phyloP scores from a whole-genome alignment of 2,797 vertebrate species.

The Protonibea diacanthus region DNA sequence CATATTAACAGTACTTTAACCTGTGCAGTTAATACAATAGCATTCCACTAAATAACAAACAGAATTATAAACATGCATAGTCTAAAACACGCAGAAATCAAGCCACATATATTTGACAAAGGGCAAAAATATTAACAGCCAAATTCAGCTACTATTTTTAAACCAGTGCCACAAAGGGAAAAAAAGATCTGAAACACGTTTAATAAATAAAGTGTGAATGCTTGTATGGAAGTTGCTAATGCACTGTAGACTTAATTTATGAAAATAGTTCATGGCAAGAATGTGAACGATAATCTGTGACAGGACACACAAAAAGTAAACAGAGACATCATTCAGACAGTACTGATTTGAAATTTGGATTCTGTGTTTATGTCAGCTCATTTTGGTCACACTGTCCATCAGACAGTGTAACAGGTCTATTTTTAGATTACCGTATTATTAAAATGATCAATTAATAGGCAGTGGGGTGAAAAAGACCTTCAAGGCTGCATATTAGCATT shows the following conservation, averaged over 20 bases:
- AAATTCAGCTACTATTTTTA: constrained; percentile 49
- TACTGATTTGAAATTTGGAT: constrained; percentile 10
- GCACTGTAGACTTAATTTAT: constrained; percentile 10
- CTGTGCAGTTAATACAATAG: constrained; percentile 51
- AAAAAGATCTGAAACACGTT: constrained; percentile 18
- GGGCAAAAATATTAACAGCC: constrained; percentile 61
- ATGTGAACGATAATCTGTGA: constrained; percentile 16
- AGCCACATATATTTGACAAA: constrained; percentile 51
- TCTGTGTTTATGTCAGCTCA: not conserved
- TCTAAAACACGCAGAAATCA: constrained; percentile 55
- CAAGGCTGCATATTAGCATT: constrained; percentile 46
- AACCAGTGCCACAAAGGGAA: constrained; percentile 49
- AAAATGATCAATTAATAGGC: constrained; percentile 14
- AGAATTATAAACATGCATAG: constrained; percentile 72
- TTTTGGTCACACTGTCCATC: constrained; percentile 8
- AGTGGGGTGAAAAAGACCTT: constrained; percentile 14
- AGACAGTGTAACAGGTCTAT: constrained; percentile 40
- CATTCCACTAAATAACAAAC: constrained; percentile 65
- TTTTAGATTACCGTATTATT: not conserved
- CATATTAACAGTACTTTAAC: constrained; percentile 42
- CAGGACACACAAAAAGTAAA: not conserved
- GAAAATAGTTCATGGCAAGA: constrained; percentile 19
- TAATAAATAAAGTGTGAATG: constrained; percentile 69
- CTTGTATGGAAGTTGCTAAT: constrained; percentile 38
- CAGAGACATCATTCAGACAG: not conserved